These are phyloP conservation scores for Canis aureus DNA, from an alignment of 2,113 vertebrate species.

Conservation along the genomic window DNA sequence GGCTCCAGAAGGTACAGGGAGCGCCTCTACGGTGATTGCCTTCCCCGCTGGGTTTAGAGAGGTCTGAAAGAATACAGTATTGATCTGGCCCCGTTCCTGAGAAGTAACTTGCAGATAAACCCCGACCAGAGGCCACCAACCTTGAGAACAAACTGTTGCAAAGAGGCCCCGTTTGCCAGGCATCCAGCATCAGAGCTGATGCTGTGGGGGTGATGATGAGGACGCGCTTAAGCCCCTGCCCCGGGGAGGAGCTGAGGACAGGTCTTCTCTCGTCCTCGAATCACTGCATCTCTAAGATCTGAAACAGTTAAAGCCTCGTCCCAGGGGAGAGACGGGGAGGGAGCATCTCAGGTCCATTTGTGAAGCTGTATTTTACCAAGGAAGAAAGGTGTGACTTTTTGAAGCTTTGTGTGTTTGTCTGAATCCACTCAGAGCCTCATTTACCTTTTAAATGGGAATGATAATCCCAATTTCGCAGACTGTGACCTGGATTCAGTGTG, in stretches of 20 bases:
- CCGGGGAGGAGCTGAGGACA: fast-evolving
- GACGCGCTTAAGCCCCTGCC: background rate
- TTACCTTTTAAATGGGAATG: background rate
- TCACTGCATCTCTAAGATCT: background rate
- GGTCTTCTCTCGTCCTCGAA: background rate
- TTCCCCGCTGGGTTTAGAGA: slow-evolving; percentile 93
- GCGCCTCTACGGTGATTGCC: slow-evolving; percentile 91
- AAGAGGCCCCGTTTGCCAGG: slow-evolving; percentile 64
- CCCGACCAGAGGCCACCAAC: slow-evolving; percentile 89
- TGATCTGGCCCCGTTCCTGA: slow-evolving; percentile 94
- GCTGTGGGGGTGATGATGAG: background rate
- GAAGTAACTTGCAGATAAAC: slow-evolving; percentile 95
- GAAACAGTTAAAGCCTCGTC: background rate
- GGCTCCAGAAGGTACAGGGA: slow-evolving; percentile 95
- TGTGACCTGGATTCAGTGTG: fast-evolving
- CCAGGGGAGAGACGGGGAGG: fast-evolving
- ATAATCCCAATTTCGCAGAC: background rate
- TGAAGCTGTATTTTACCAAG: background rate
- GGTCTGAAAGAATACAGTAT: slow-evolving; percentile 95
- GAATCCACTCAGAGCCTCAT: background rate
- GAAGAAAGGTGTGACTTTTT: background rate
- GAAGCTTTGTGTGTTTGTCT: background rate
- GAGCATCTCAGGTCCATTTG: too few relatives aligned
- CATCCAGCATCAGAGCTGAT: background rate
- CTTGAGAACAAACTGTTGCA: slow-evolving; percentile 88